These are phyloP conservation scores for Leucosticte australis DNA, from an alignment of 2,113 vertebrate genomes.

Conservation along the genomic window DNA sequence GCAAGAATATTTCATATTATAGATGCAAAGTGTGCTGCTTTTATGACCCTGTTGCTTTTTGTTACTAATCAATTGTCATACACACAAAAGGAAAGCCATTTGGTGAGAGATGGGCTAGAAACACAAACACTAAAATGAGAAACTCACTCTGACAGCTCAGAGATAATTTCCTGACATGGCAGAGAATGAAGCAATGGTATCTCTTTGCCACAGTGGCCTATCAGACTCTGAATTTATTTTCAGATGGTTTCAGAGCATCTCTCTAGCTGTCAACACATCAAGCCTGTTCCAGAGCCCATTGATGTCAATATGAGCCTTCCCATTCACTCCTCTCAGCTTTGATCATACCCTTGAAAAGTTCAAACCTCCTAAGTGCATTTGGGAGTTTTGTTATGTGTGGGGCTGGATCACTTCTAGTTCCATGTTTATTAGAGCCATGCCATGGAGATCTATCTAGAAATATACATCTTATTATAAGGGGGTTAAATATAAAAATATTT, in stretches of 20 bases:
- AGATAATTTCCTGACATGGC: constrained; percentile 47
- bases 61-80: constrained; percentile 44
- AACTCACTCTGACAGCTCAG: constrained; percentile 12
- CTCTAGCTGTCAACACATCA: constrained; percentile 23
- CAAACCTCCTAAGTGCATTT: neutral
- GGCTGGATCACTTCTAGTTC: neutral
- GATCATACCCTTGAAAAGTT: neutral
- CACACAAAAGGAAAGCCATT: constrained; percentile 39
- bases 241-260: constrained; percentile 33
- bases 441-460: neutral
- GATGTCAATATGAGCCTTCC: constrained; percentile 8
- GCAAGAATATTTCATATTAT: neutral
- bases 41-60: constrained; percentile 26
- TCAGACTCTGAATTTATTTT: constrained; percentile 48
- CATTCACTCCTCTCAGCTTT: neutral
- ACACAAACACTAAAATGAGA: constrained; percentile 1
- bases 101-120: constrained; percentile 31
- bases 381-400: neutral
- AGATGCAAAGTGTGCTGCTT: constrained; percentile 29
- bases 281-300: neutral
- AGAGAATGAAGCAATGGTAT: constrained; percentile 37
- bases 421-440: neutral
- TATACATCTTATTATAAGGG: neutral
- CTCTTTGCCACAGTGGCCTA: constrained; percentile 9
- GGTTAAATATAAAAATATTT: constrained; percentile 49